A percentile compares a stretch with the other conserved stretches of the same genome.
These are phyloP conservation scores for Prorops nasuta DNA, from an alignment of 1,140 invertebrate genomes.

Conservation along the genomic window DNA sequence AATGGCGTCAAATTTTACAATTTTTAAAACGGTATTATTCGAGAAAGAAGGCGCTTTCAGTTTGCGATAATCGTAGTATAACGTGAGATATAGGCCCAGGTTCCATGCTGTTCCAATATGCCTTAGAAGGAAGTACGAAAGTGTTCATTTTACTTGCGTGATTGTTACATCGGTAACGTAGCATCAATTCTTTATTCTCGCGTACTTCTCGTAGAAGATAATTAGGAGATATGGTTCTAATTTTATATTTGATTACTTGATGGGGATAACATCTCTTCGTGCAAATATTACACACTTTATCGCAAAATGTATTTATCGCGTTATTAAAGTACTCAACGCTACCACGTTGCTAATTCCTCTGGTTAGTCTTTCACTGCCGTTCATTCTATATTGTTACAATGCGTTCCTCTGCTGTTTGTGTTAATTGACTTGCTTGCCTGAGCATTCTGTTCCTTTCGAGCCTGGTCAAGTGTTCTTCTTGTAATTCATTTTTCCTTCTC, in stretches of 20 bases:
- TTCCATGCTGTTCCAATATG: constrained; percentile 6
- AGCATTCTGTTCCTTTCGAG: too few species aligned
- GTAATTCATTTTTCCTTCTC: too few species aligned
- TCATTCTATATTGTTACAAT: neutral
- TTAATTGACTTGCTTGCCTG: neutral
- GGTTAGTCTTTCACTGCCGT: too few species aligned
- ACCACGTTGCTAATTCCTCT: too few species aligned
- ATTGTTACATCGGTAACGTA: neutral
- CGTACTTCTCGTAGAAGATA: neutral
- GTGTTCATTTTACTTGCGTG: neutral
- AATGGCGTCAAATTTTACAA: constrained; percentile 17
- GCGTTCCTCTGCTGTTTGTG: neutral
- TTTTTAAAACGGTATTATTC: constrained; percentile 26
- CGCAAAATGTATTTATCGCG: constrained; percentile 1
- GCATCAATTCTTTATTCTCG: neutral
- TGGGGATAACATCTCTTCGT: neutral
- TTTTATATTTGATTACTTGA: neutral
- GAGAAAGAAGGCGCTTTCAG: too few species aligned
- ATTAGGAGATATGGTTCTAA: neutral
- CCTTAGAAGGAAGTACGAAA: neutral
- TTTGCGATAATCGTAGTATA: constrained; percentile 1
- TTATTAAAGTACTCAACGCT: too few species aligned
- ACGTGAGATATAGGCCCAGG: neutral
- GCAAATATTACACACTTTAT: constrained; percentile 3
- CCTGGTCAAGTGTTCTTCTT: too few species aligned